Conservation (phyloP, 2,888 invertebrate genomes). For the Liopterus haemorrhoidalis region DNA sequence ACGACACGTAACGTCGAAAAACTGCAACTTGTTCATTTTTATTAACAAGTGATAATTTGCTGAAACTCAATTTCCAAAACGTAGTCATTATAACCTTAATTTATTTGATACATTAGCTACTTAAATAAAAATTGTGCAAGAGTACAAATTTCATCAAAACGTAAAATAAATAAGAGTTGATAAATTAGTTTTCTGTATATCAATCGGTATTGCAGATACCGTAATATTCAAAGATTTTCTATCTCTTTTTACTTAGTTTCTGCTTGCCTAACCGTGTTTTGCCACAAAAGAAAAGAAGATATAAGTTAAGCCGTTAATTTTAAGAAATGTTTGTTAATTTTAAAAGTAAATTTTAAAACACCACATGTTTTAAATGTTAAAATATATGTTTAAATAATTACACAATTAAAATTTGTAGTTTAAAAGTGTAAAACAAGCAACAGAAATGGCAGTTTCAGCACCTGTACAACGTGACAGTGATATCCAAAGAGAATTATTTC, state of each 20-base stretch:
- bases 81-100: too few relatives aligned
- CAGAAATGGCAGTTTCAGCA: constrained; percentile 73
- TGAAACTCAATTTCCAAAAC: too few relatives aligned
- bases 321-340: too few relatives aligned
- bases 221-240: constrained; percentile 19
- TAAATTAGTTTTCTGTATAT: constrained; percentile 5
- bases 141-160: too few relatives aligned
- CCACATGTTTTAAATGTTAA: too few relatives aligned
- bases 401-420: too few relatives aligned
- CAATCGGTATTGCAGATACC: constrained; percentile 14
- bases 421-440: too few relatives aligned
- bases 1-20: constrained; percentile 39
- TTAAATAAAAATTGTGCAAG: constrained; percentile 1
- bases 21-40: constrained; percentile 6
- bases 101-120: constrained; percentile 16
- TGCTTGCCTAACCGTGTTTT: constrained; percentile 19
- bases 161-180: constrained; percentile 7
- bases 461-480: constrained; percentile 68
- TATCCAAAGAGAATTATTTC: constrained; percentile 59
- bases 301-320: too few relatives aligned
- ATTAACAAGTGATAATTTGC: constrained; percentile 7
- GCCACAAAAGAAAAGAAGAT: too few relatives aligned
- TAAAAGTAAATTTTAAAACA: too few relatives aligned
- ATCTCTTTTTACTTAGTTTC: constrained; percentile 13
- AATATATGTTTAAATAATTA: too few relatives aligned